A percentile compares a stretch with the other conserved stretches of the same genome.
These are phyloP conservation scores for Phyllotis vaccarum DNA, from an alignment of 2,797 vertebrate species.

Conservation along the genomic window DNA sequence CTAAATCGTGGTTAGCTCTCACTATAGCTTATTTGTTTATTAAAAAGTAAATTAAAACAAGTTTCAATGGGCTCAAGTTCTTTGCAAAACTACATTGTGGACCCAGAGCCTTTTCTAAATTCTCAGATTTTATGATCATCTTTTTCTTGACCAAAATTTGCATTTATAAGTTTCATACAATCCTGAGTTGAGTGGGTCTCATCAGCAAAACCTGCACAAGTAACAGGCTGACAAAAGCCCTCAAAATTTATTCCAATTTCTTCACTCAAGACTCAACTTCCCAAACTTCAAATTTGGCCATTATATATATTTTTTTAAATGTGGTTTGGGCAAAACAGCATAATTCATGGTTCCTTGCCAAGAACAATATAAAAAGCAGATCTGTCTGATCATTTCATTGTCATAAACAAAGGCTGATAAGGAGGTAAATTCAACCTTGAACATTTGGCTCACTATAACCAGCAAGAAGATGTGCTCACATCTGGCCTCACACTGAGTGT, in stretches of 20 bases:
- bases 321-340: constrained; percentile 75
- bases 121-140: constrained; percentile 3
- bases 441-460: constrained; percentile 46
- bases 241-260: constrained; percentile 57
- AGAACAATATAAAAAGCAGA: constrained; percentile 76
- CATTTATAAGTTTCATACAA: constrained; percentile 9
- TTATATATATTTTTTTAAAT: neutral
- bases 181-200: neutral
- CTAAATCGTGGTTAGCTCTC: constrained; percentile 22
- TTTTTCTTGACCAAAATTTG: constrained; percentile 17
- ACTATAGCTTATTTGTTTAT: neutral
- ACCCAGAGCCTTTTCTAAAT: constrained; percentile 38
- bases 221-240: neutral
- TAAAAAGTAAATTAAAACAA: constrained; percentile 62
- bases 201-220: constrained; percentile 48
- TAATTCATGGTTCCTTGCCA: constrained; percentile 66
- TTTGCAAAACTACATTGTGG: neutral
- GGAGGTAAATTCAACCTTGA: constrained; percentile 73
- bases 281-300: constrained; percentile 68
- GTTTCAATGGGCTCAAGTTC: constrained; percentile 34
- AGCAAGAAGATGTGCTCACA: constrained; percentile 25
- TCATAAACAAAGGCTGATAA: constrained; percentile 67
- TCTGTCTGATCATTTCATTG: constrained; percentile 78
- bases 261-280: constrained; percentile 72
- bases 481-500: constrained; percentile 62